These are phyloP conservation scores for Trichacis sp. DNA, from an alignment of 2,888 invertebrate species.

Conservation along the genomic window DNA sequence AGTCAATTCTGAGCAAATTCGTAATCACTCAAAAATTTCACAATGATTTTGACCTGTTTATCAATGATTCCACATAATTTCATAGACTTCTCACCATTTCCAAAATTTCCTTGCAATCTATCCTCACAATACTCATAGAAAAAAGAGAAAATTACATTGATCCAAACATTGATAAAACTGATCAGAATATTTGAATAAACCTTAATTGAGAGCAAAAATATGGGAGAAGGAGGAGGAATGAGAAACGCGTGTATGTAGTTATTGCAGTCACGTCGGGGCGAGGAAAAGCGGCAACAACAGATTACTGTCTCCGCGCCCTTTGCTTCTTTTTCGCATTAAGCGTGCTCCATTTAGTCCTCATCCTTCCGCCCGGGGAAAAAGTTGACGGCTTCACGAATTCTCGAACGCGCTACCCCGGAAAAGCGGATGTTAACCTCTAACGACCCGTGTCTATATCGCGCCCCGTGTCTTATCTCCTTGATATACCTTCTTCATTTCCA, in stretches of 20 bases:
- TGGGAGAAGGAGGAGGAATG: neutral
- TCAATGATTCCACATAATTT: no score
- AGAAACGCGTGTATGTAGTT: constrained; percentile 40
- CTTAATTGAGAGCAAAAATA: no score
- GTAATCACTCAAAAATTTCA: no score
- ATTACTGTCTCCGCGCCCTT: constrained; percentile 40
- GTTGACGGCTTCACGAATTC: constrained; percentile 40
- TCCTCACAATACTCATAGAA: no score
- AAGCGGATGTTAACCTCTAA: constrained; percentile 4
- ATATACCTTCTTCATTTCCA: neutral
- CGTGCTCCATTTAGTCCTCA: constrained; percentile 48
- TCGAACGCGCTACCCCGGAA: constrained; percentile 10
- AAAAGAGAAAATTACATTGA: no score
- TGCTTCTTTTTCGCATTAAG: constrained; percentile 51
- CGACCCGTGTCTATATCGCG: neutral
- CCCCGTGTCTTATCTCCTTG: neutral
- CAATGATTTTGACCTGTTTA: no score
- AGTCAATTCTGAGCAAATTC: no score
- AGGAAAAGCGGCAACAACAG: constrained; percentile 38
- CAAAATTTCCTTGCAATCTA: no score
- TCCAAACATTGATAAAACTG: no score
- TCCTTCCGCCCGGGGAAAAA: constrained; percentile 22
- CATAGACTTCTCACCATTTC: no score
- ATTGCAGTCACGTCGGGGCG: constrained; percentile 56
- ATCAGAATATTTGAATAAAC: no score